Evolutionary conservation across 2,797 vertebrate genomes (phyloP), one percentile per base, ranked within the genome.

Genomic region (Lepus oiostolus): DNA sequence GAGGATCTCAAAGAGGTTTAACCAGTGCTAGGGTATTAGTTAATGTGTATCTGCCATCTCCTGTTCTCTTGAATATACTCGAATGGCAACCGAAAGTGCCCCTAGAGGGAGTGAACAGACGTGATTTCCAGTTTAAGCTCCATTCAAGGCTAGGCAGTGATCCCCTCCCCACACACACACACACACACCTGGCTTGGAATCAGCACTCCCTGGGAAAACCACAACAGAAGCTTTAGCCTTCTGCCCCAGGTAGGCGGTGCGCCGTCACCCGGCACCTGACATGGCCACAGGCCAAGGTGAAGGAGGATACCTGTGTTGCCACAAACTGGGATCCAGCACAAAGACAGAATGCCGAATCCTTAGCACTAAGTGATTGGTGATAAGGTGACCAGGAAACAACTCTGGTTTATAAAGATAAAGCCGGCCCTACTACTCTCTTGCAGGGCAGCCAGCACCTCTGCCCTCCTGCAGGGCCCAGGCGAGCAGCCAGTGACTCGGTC

Each of bases 1-100:
- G 91, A 90, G 77, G 26, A 95, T 22, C 42, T 82, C 65, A 67
- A 68, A 93, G 63, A 82, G n/a, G 76, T 83, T 93, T 47, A 47
- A 47, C 8, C 42, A 47, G 9, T 9, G 9, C 8, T 47, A 9
- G 42, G 42, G 8, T 47, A 47, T 9, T 9, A 47, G 42, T 86
- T 65, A 19, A 68, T 54, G 32, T 47, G 32, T 76, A 71, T 90
- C 74, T 80, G 47, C 47, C 58, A 2, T 75, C 35, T 85, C n/a
- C 77, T 50, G 19, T 30, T 71, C 30, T 86, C 85, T 68, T 22
- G 19, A 42, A 75, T 85, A 50, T 30, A 58, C 47, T 87, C 38
- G 1, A 47, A 5, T n/a, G n/a, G 22, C 30, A 74, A 17, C 19
- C 50, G 3, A 35, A 72, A 88, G 50, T 9, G 50, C 26, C 52